Evolutionary conservation across 2,888 invertebrate genomes (phyloP).

Genomic region (Linnaemya tessellans): DNA sequence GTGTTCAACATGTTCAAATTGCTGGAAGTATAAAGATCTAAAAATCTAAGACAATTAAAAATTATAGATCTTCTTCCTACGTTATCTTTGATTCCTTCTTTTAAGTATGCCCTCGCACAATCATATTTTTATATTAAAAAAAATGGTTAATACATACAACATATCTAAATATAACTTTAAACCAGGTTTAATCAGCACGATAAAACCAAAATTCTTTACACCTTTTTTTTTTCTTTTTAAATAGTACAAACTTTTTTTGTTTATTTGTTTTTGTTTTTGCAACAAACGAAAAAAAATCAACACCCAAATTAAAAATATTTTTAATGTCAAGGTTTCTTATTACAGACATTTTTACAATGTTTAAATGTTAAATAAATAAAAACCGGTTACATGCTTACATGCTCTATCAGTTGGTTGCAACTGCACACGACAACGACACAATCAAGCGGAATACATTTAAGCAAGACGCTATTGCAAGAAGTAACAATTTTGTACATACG

Average conservation of each 20-base stretch:
- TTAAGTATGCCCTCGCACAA: not conserved
- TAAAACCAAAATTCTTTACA: conserved; percentile 50
- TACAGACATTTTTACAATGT: conserved; percentile 49
- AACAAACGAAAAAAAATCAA: conserved; percentile 42
- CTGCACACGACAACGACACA: conserved; percentile 14
- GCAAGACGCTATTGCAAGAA: conserved; percentile 5
- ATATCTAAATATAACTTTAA: conserved; percentile 46
- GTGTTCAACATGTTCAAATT: too few species aligned
- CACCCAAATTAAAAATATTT: conserved; percentile 56
- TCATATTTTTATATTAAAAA: conserved; percentile 1
- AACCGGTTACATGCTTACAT: conserved; percentile 57
- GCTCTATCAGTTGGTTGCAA: conserved; percentile 13
- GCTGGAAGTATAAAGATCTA: too few species aligned
- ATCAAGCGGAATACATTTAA: conserved; percentile 23
- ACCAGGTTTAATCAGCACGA: conserved; percentile 38
- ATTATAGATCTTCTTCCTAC: too few species aligned
- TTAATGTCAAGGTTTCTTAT: conserved; percentile 70
- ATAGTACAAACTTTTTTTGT: conserved; percentile 6
- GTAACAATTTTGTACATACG: conserved; percentile 44
- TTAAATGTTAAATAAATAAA: conserved; percentile 41
- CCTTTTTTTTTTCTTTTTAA: conserved; percentile 11
- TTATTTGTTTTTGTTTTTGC: not conserved
- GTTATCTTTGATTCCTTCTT: not conserved
- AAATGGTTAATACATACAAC: not conserved
- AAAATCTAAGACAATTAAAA: too few species aligned